phyloP scores from a whole-genome alignment of 2,888 invertebrate genomes.

The Apoda limacodes region DNA sequence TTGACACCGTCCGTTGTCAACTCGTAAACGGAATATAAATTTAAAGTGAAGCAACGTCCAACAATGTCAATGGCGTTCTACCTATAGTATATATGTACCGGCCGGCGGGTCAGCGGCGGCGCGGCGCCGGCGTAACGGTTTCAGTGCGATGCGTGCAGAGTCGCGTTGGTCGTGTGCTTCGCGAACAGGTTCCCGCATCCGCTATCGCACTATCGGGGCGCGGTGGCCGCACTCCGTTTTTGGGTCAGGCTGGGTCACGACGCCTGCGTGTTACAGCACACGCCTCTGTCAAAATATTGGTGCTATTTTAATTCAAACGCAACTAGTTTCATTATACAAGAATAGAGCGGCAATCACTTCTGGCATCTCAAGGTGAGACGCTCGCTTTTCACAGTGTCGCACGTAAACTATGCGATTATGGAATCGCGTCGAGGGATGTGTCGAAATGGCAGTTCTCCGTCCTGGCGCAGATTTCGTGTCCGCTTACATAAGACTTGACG shows the following conservation, averaged over 20 bases:
- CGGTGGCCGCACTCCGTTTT: conserved; percentile 54
- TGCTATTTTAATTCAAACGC: conserved; percentile 51
- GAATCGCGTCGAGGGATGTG: conserved; percentile 48
- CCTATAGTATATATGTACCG: neutral
- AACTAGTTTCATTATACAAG: conserved; percentile 26
- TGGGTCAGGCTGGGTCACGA: conserved; percentile 66
- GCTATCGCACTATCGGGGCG: conserved; percentile 52
- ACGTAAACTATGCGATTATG: conserved; percentile 58
- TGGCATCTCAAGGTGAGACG: conserved; percentile 60
- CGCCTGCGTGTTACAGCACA: conserved; percentile 53
- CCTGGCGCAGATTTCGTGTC: conserved; percentile 63
- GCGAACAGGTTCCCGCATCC: conserved; percentile 56
- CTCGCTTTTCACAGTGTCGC: conserved; percentile 61
- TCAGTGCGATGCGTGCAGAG: conserved; percentile 32
- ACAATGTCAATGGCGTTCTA: conserved; percentile 27
- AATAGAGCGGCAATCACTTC: conserved; percentile 54
- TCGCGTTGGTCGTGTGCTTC: conserved; percentile 29
- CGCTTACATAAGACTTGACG: conserved; percentile 45
- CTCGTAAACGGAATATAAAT: conserved; percentile 2
- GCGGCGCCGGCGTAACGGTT: conserved; percentile 42
- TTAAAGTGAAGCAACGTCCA: conserved; percentile 2
- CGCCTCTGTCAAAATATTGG: conserved; percentile 42
- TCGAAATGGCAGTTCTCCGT: conserved; percentile 45
- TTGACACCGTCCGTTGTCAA: too few species aligned
- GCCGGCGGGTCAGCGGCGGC: conserved; percentile 15